These are phyloP conservation scores for Cremastobaeus sp. DNA, from an alignment of 2,888 invertebrate species.

Conservation along the genomic window DNA sequence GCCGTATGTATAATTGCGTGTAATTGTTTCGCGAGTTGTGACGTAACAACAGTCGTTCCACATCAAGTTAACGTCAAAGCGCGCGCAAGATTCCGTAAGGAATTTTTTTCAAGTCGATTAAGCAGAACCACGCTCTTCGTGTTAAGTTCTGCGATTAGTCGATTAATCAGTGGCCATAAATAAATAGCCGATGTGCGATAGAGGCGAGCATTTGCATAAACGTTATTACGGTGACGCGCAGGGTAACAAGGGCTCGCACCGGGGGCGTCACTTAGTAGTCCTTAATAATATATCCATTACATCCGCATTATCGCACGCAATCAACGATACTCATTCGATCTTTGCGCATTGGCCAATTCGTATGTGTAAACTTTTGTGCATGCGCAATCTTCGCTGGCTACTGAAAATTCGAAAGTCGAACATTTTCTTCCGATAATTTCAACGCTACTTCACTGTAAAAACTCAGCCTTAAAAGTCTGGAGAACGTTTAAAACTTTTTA, in stretches of 20 bases:
- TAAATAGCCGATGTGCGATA: conserved; percentile 36
- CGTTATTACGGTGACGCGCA: conserved; percentile 3
- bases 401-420: not conserved
- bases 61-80: conserved; percentile 41
- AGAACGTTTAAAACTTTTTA: not conserved
- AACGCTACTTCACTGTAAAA: no score
- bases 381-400: not conserved
- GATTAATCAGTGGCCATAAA: conserved; percentile 53
- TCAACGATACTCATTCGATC: conserved; percentile 18
- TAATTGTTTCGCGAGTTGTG: conserved; percentile 32
- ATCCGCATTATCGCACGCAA: conserved; percentile 33
- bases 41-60: conserved; percentile 44
- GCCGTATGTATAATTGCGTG: conserved; percentile 18
- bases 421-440: not conserved
- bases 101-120: conserved; percentile 34
- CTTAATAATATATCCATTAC: conserved; percentile 9
- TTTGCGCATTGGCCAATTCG: not conserved
- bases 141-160: conserved; percentile 22
- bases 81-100: conserved; percentile 23
- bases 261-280: conserved; percentile 29
- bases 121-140: conserved; percentile 20
- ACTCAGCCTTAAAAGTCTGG: no score
- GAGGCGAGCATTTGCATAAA: conserved; percentile 37
- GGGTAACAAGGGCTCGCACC: conserved; percentile 14
- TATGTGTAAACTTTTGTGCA: not conserved